Evolutionary conservation across 2,888 invertebrate genomes (phyloP).

Genomic region (Brachyptera putata): DNA sequence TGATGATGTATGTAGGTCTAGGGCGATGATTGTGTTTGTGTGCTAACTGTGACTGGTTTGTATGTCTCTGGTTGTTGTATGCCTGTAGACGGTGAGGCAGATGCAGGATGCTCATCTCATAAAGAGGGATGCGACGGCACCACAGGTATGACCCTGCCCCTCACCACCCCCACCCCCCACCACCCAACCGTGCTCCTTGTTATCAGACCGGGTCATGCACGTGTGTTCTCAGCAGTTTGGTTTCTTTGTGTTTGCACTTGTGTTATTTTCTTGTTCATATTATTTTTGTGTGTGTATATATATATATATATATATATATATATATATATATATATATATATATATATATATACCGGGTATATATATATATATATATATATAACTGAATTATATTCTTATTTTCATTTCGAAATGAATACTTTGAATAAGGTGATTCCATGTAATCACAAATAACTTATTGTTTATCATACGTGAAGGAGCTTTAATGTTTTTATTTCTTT

Average conservation of each 20-base stretch:
- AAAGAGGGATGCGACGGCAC: slow-evolving; percentile 91
- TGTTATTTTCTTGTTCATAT: background rate
- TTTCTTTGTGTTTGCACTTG: background rate
- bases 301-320: too few species aligned
- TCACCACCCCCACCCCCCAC: background rate
- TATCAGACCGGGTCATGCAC: background rate
- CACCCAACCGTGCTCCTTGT: background rate
- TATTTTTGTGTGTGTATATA: too few species aligned
- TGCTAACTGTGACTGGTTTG: slow-evolving; percentile 38
- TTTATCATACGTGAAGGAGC: too few species aligned
- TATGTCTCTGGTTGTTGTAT: slow-evolving; percentile 31
- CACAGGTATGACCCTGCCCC: slow-evolving; percentile 58
- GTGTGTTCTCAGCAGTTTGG: background rate
- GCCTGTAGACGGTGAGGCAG: slow-evolving; percentile 58
- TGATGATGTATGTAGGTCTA: slow-evolving; percentile 34
- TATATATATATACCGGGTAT: too few species aligned
- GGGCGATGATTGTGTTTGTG: slow-evolving; percentile 43
- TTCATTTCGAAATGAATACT: too few species aligned
- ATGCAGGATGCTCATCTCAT: slow-evolving; percentile 80
- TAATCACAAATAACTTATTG: too few species aligned
- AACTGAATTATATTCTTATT: too few species aligned
- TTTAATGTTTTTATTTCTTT: too few species aligned
- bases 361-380: too few species aligned
- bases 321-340: too few species aligned
- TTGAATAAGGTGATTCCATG: too few species aligned